A percentile compares a stretch with the other conserved stretches of the same genome.
phyloP scores from a whole-genome alignment of 2,113 vertebrate genomes.

The Archilochus colubris region DNA sequence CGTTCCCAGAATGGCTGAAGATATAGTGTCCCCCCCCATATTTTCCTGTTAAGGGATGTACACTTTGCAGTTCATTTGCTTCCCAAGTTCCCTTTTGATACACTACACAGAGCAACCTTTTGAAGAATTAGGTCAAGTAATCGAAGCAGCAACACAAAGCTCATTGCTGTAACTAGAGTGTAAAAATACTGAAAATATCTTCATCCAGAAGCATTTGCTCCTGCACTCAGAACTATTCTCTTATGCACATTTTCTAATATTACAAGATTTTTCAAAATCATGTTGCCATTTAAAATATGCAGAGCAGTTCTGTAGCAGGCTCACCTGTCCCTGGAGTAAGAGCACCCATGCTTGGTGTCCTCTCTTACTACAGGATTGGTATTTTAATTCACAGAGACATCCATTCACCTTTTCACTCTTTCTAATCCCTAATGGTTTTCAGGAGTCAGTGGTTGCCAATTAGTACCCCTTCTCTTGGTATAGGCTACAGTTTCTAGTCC shows the following conservation, averaged over 20 bases:
- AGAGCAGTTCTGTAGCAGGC: background rate
- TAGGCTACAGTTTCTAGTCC: background rate
- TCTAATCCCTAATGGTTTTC: background rate
- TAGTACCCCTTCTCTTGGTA: background rate
- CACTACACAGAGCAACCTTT: background rate
- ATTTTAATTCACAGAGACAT: background rate
- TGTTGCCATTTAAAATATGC: background rate
- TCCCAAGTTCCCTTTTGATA: background rate
- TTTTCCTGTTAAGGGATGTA: background rate
- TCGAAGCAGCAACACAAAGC: background rate
- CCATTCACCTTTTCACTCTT: background rate
- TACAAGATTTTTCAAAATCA: background rate
- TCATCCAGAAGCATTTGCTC: background rate
- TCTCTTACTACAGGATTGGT: background rate
- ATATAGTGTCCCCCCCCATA: background rate
- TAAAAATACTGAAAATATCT: background rate
- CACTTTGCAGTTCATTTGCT: background rate
- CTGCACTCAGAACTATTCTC: background rate
- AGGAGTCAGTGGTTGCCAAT: background rate
- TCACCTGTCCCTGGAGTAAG: background rate
- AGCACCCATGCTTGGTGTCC: background rate
- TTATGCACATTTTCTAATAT: background rate
- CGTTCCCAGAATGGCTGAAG: background rate
- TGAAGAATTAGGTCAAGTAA: slow-evolving; percentile 33
- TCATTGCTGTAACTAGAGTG: background rate